Evolutionary conservation across 2,888 invertebrate species (phyloP), one percentile per base, ranked within the genome.

Genomic region (Aphodius sticticus): DNA sequence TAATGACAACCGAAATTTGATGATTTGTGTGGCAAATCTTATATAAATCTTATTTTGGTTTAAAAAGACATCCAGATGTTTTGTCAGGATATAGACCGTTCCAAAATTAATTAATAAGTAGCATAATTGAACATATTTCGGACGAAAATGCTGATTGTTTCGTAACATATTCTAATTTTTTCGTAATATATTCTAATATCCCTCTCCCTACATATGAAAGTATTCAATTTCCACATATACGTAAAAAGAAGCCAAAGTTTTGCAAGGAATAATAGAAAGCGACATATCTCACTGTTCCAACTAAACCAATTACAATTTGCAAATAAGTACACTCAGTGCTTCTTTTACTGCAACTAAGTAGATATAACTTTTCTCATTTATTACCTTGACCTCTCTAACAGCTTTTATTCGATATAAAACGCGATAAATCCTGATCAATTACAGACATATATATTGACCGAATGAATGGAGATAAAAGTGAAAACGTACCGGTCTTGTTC

Each of bases 401-500:
- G 26, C 26, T 26, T 26, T 26, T 26, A 26, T 26, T 3, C 3
- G 26, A 26, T 26, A 26, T 26, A 53, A 53, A 53, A 53, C 12
- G 7, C 53, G 53, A 53, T 53, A 53, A 53, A 53, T 9, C 12
- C 53, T 53, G 1, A 53, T 53, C 26, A 26, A 26, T 26, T 26
- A 26, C 15, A 69, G 14, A n/a, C 14, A 69, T 69, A n/a, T n/a
- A 69, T 69, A 69, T 69, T 69, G 2, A 69, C 14, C 69, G 1
- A 69, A 69, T n/a, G 15, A 69, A 15, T 69, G 14, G 15, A 69
- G 69, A 69, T 69, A 69, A 69, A 69, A 69, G 26, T 26, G 26
- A 69, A 69, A 69, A 85, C 88, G 86, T 86, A 91, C 91, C 90
- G 80, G 88, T 89, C 87, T 90, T 92, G 88, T 94, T 94, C 81